A percentile compares a stretch with the other conserved stretches of the same genome.
Evolutionary conservation across 2,113 vertebrate species (phyloP).

Genomic region (Propithecus coquereli): DNA sequence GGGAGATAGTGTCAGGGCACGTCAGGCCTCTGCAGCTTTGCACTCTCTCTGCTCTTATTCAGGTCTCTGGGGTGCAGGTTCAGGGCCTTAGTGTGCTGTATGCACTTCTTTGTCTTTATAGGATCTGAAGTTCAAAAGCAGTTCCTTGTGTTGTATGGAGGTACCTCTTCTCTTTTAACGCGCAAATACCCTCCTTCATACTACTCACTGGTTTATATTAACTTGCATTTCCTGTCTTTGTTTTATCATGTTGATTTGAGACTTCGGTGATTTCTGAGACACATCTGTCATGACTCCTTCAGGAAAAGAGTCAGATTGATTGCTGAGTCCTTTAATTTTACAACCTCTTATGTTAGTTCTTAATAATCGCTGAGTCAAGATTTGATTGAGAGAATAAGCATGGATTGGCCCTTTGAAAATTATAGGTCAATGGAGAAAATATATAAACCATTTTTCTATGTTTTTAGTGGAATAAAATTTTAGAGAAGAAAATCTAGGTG

Average conservation of each 20-base stretch:
- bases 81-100: neutral
- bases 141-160: neutral
- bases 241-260: neutral
- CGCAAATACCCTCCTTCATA: neutral
- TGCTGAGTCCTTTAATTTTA: neutral
- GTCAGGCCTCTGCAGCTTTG: neutral
- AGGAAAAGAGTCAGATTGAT: neutral
- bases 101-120: neutral
- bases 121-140: neutral
- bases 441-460: neutral
- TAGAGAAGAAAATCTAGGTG: neutral
- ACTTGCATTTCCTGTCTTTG: neutral
- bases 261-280: neutral
- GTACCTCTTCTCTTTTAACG: neutral
- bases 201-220: neutral
- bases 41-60: too few relatives aligned
- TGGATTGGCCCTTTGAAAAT: neutral
- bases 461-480: neutral
- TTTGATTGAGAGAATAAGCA: neutral
- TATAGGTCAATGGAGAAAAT: neutral
- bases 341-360: neutral
- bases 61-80: neutral
- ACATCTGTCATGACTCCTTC: too few relatives aligned
- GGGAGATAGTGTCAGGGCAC: neutral
- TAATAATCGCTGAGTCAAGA: neutral